Percentiles rank a stretch among this genome's conserved stretches.
These are phyloP conservation scores for Nomada goodeniana DNA, from an alignment of 2,888 invertebrate species.

Conservation along the genomic window DNA sequence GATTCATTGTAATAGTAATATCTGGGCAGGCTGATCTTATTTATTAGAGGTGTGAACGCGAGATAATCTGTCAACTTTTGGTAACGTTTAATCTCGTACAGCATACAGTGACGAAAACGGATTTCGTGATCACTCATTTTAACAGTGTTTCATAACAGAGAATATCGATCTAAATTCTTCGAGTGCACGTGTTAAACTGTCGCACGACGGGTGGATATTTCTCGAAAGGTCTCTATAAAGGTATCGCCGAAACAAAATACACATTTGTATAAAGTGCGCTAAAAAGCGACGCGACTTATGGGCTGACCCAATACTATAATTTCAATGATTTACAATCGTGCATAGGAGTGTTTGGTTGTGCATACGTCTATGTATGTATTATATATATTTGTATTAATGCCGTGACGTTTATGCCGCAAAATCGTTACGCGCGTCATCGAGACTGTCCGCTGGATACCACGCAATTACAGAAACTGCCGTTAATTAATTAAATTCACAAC, in stretches of 20 bases:
- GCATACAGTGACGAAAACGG: no score
- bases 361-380: background rate
- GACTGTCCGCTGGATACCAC: background rate
- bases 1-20: slow-evolving; percentile 37
- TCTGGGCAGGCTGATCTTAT: slow-evolving; percentile 13
- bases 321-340: background rate
- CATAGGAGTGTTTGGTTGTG: background rate
- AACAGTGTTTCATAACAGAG: no score
- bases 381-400: background rate
- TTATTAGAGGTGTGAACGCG: background rate
- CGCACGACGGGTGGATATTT: no score
- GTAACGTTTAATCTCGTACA: background rate
- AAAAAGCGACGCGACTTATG: no score
- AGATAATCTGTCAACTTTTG: background rate
- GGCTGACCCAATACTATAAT: background rate
- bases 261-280: no score
- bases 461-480: slow-evolving; percentile 4
- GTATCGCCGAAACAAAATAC: no score
- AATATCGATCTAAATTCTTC: no score
- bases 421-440: background rate
- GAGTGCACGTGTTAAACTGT: no score
- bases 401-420: background rate
- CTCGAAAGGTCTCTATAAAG: no score
- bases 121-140: background rate
- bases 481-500: slow-evolving; percentile 11